Conservation (phyloP, 30 jellyfish, hydroid and myxozoan species). For the Mastigias papua region DNA sequence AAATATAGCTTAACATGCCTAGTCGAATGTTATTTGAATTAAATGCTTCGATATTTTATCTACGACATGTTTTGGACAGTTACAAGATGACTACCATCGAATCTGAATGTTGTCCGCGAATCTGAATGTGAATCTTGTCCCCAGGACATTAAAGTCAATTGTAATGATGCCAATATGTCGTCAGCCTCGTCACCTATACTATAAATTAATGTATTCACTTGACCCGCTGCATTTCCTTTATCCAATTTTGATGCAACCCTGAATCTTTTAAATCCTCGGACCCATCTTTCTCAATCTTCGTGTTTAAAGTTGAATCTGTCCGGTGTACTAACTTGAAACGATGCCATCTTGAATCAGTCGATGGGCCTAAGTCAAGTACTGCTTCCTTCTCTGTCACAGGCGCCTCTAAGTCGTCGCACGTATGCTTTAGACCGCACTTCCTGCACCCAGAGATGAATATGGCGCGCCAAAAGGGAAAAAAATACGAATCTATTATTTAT, state of each 20-base stretch:
- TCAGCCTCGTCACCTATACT: slow-evolving; percentile 29
- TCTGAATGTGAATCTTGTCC: too few relatives aligned
- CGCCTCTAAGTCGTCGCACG: background rate
- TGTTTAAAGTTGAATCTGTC: slow-evolving; percentile 18
- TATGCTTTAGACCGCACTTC: background rate
- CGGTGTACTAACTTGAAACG: slow-evolving; percentile 28
- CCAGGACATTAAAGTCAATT: too few relatives aligned
- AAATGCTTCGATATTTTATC: too few relatives aligned
- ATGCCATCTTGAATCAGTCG: slow-evolving; percentile 8
- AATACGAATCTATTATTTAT: too few relatives aligned
- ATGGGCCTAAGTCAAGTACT: background rate
- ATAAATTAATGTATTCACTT: background rate
- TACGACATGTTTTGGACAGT: too few relatives aligned
- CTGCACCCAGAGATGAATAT: background rate
- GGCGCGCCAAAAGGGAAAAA: too few relatives aligned
- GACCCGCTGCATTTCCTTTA: slow-evolving; percentile 8
- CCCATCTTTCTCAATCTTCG: slow-evolving; percentile 32
- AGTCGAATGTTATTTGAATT: too few relatives aligned
- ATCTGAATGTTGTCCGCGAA: too few relatives aligned
- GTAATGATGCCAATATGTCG: slow-evolving; percentile 15
- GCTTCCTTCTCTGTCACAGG: background rate
- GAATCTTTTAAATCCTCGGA: slow-evolving; percentile 29
- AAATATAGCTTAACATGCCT: too few relatives aligned
- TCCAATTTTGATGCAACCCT: slow-evolving; percentile 9
- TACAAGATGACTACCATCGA: too few relatives aligned